A percentile compares a stretch with the other conserved stretches of the same genome.
These are phyloP conservation scores for Marisa cornuarietis DNA, from an alignment of 1,140 invertebrate species.

Conservation along the genomic window DNA sequence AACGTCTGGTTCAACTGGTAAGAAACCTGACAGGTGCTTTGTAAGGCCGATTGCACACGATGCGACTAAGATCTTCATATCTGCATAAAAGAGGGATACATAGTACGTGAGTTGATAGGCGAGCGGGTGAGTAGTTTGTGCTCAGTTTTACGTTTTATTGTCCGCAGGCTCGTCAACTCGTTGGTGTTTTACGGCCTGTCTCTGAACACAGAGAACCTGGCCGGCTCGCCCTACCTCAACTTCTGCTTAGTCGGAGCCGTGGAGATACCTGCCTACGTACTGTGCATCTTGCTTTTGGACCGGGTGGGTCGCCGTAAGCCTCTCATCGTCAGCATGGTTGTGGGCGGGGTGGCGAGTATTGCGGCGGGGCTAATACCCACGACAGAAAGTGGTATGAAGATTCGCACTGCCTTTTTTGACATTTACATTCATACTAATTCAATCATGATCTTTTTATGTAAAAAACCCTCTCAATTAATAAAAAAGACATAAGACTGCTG, in stretches of 20 bases:
- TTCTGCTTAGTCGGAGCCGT: constrained; percentile 80
- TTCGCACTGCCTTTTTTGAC: too few relatives aligned
- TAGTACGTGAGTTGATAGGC: not conserved
- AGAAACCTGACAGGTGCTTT: not conserved
- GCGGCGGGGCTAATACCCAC: constrained; percentile 29
- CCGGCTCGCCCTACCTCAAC: constrained; percentile 79
- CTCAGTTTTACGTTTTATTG: constrained; percentile 15
- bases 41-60: too few relatives aligned
- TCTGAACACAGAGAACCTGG: constrained; percentile 80
- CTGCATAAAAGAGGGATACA: not conserved
- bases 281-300: constrained; percentile 63
- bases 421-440: too few relatives aligned
- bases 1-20: constrained; percentile 57
- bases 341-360: constrained; percentile 71
- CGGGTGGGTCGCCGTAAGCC: constrained; percentile 69
- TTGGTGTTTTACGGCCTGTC: constrained; percentile 85
- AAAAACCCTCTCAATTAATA: too few relatives aligned
- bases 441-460: too few relatives aligned
- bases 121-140: constrained; percentile 16
- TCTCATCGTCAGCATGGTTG: constrained; percentile 76
- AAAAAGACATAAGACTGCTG: too few relatives aligned
- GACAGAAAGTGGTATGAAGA: not conserved
- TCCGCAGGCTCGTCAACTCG: constrained; percentile 79
- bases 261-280: constrained; percentile 79
- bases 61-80: not conserved